A percentile compares a stretch with the other conserved stretches of the same genome.
These are phyloP conservation scores for Tokudaia tokunoshimensis DNA, from an alignment of 2,797 vertebrate species.

Conservation along the genomic window DNA sequence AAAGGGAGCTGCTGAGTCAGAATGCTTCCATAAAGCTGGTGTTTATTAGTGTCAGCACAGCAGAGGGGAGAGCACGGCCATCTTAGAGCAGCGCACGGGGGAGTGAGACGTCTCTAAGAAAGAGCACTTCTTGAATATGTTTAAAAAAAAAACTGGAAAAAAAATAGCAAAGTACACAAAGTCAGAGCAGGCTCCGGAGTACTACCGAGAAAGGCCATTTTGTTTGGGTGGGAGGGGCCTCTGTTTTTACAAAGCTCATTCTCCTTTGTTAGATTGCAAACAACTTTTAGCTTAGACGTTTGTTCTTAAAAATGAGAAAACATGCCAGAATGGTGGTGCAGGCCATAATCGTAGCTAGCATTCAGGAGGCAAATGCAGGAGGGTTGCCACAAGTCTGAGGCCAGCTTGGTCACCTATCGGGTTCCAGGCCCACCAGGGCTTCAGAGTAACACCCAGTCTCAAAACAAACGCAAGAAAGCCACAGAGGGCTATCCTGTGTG, in stretches of 20 bases:
- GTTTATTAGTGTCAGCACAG: conserved; percentile 78
- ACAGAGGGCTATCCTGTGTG: conserved; percentile 78
- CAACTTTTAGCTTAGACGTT: conserved; percentile 77
- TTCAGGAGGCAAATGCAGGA: not conserved
- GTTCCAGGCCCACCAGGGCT: not conserved
- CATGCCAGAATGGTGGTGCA: not conserved
- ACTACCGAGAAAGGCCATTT: conserved; percentile 75
- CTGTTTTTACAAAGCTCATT: conserved; percentile 70
- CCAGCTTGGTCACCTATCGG: too few relatives aligned
- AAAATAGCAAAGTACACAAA: conserved; percentile 41
- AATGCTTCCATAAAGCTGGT: conserved; percentile 79
- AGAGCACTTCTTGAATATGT: conserved; percentile 84
- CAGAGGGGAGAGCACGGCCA: conserved; percentile 75
- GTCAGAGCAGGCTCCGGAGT: conserved; percentile 80
- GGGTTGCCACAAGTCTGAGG: not conserved
- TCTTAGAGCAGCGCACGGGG: conserved; percentile 77
- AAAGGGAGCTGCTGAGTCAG: conserved; percentile 79
- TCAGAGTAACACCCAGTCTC: not conserved
- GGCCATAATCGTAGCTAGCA: too few relatives aligned
- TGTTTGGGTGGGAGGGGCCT: conserved; percentile 72
- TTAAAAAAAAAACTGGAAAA: conserved; percentile 80
- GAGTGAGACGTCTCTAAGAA: conserved; percentile 76
- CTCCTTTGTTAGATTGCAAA: conserved; percentile 78
- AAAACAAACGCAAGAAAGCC: not conserved
- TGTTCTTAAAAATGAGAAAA: conserved; percentile 32